These are phyloP conservation scores for Sibirionetta formosa DNA, from an alignment of 2,797 vertebrate genomes.

Conservation along the genomic window DNA sequence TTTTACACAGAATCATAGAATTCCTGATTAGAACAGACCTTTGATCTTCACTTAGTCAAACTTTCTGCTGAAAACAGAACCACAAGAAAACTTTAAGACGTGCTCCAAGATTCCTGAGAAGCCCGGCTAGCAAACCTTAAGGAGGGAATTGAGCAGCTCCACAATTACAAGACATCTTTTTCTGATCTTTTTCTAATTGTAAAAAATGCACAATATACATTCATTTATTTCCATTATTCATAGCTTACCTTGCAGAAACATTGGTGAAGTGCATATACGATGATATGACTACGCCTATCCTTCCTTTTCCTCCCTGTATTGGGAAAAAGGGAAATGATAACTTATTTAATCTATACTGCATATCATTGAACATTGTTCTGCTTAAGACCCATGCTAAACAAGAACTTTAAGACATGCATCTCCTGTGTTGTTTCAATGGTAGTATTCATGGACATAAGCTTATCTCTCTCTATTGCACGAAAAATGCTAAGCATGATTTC, in stretches of 20 bases:
- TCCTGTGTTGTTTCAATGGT: background rate
- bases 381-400: background rate
- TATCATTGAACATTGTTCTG: background rate
- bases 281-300: slow-evolving; percentile 94
- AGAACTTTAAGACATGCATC: background rate
- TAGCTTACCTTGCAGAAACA: slow-evolving; percentile 93
- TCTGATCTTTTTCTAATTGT: background rate
- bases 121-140: background rate
- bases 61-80: background rate
- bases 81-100: background rate
- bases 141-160: background rate
- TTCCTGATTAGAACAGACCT: background rate
- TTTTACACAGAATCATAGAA: background rate
- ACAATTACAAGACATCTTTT: background rate
- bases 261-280: slow-evolving; percentile 97
- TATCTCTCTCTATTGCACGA: background rate
- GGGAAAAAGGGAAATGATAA: slow-evolving; percentile 1
- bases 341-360: background rate
- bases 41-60: background rate
- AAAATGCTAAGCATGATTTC: background rate
- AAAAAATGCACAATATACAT: background rate
- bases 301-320: slow-evolving; percentile 92
- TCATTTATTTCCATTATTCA: background rate
- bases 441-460: background rate
- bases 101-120: background rate